Percentiles rank a stretch among this genome's conserved stretches.
These are phyloP conservation scores for Struthidea cinerea DNA, from an alignment of 2,113 vertebrate species.

Conservation along the genomic window DNA sequence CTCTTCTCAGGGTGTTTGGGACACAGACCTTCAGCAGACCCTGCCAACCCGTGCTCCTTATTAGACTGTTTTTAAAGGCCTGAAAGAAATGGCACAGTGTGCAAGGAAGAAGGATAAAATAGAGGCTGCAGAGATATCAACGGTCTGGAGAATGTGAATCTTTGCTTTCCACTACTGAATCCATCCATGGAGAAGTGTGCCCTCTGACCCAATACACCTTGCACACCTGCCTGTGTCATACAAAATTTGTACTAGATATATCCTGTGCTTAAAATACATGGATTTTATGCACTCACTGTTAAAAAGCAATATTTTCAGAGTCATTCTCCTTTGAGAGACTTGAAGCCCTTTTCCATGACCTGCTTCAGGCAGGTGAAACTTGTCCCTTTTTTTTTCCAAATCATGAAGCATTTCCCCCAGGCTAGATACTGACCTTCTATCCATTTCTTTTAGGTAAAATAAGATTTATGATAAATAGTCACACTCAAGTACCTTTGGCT, in stretches of 20 bases:
- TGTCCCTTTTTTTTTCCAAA: neutral
- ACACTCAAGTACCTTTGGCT: neutral
- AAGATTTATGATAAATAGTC: neutral
- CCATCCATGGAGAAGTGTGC: neutral
- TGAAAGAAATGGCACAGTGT: neutral
- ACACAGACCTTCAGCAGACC: neutral
- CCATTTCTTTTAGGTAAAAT: neutral
- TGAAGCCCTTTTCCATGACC: neutral
- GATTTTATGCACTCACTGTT: neutral
- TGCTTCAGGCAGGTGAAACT: neutral
- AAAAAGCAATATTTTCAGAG: neutral
- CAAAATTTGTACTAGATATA: neutral
- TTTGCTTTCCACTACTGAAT: neutral
- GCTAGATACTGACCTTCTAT: neutral
- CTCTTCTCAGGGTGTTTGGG: neutral
- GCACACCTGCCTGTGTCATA: neutral
- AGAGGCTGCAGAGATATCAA: neutral
- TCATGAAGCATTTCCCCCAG: neutral
- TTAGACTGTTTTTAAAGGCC: neutral
- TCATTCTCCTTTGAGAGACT: neutral
- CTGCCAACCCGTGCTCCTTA: rapidly evolving
- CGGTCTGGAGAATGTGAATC: neutral
- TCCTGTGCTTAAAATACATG: neutral
- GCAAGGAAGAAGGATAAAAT: neutral
- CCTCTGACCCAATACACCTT: neutral